Conservation (phyloP, 1,140 invertebrate species). For the Galendromus occidentalis region DNA sequence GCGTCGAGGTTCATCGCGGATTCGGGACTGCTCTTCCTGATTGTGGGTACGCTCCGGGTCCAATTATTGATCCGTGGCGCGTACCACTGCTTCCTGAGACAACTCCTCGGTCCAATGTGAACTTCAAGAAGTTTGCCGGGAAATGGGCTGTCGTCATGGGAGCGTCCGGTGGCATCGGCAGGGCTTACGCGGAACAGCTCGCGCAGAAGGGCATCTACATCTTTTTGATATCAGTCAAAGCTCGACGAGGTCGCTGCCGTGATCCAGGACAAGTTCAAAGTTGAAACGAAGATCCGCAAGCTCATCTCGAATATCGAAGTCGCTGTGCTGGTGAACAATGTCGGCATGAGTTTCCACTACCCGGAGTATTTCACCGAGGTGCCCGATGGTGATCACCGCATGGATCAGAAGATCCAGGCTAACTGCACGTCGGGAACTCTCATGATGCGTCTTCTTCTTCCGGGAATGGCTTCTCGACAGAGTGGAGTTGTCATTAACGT, state of each 20-base stretch:
- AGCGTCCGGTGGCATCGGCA: conserved; percentile 77
- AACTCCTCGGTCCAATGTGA: background rate
- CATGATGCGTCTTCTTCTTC: conserved; percentile 65
- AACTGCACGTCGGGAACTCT: conserved; percentile 20
- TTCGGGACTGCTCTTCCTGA: background rate
- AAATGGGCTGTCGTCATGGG: conserved; percentile 52
- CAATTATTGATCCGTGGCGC: background rate
- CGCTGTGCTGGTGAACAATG: conserved; percentile 58
- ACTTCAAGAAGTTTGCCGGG: conserved; percentile 9
- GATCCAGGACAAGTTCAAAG: conserved; percentile 39
- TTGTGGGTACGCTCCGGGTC: background rate
- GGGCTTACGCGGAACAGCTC: conserved; percentile 59
- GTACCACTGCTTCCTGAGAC: conserved; percentile 25
- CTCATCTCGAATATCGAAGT: background rate
- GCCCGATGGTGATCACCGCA: conserved; percentile 17
- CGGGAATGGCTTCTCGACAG: conserved; percentile 60
- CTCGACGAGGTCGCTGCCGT: conserved; percentile 55
- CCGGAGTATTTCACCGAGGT: conserved; percentile 31
- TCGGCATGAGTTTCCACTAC: conserved; percentile 69
- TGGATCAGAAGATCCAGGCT: conserved; percentile 17
- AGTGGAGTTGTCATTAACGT: conserved; percentile 80
- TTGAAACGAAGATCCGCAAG: background rate
- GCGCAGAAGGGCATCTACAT: conserved; percentile 62
- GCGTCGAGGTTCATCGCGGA: background rate
- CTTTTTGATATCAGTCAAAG: conserved; percentile 63